Conservation (phyloP, 2,888 invertebrate species). For the Lepetodrilus schrolli region DNA sequence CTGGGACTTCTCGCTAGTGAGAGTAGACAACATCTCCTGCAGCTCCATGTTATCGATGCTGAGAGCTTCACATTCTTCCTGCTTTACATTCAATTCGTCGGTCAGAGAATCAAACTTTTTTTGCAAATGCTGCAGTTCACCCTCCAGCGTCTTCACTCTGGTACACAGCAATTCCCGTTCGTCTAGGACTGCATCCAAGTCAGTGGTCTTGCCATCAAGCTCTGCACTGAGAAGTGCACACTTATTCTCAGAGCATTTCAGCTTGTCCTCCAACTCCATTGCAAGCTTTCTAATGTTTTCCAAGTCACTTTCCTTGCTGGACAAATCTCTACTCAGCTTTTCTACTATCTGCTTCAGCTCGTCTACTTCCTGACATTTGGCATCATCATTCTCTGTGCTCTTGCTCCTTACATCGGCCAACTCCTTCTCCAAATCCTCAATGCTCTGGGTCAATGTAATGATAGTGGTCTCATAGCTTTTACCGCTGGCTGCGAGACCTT, state of each 20-base stretch:
- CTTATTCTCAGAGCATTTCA: neutral
- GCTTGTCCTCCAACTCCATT: conserved; percentile 19
- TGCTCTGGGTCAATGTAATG: neutral
- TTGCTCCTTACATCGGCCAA: conserved; percentile 2
- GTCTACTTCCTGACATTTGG: neutral
- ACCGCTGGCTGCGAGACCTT: conserved; percentile 1
- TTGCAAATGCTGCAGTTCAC: neutral
- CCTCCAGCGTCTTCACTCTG: neutral
- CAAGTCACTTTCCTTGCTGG: neutral
- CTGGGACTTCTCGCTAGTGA: neutral
- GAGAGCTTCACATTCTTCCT: neutral
- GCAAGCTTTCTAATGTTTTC: neutral
- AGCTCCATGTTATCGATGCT: conserved; percentile 1
- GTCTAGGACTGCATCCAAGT: conserved; percentile 2
- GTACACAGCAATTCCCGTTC: neutral
- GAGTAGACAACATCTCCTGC: conserved; percentile 16
- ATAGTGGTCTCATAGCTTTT: conserved; percentile 13
- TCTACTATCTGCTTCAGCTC: neutral
- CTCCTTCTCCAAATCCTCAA: neutral
- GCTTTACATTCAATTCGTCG: conserved; percentile 22
- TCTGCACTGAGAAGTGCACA: conserved; percentile 25
- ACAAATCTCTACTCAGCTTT: neutral
- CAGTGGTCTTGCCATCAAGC: conserved; percentile 21
- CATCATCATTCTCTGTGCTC: neutral
- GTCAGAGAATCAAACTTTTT: neutral